Percentiles rank a stretch among this genome's conserved stretches.
Conservation (phyloP, 2,113 vertebrate species). For the Arizona elegans region DNA sequence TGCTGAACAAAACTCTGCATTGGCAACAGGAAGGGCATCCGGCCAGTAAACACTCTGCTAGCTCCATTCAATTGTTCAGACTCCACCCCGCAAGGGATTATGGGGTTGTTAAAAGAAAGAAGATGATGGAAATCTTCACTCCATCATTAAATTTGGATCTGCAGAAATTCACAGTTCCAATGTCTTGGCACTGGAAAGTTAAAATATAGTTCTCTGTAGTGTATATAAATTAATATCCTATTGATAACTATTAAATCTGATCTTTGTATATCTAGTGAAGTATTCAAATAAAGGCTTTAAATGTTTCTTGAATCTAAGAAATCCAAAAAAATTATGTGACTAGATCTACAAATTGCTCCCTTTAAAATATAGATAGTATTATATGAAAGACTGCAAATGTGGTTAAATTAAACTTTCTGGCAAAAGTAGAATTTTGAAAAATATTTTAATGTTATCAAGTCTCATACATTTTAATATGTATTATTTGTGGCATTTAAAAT, state of each 20-base stretch:
- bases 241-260: slow-evolving; percentile 9
- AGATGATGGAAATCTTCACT: not conserved
- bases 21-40: too few relatives aligned
- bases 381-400: not conserved
- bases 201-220: not conserved
- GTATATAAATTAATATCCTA: not conserved
- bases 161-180: not conserved
- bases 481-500: not conserved
- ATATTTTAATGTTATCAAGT: not conserved
- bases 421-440: not conserved
- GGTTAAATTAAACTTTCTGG: not conserved
- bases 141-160: not conserved
- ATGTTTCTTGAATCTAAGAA: slow-evolving; percentile 31
- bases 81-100: too few relatives aligned
- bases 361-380: not conserved
- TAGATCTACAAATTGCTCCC: not conserved
- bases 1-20: too few relatives aligned
- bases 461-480: not conserved
- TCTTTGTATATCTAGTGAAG: slow-evolving; percentile 26
- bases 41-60: too few relatives aligned
- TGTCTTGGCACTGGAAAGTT: not conserved
- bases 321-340: slow-evolving; percentile 8
- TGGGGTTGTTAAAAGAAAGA: too few relatives aligned
- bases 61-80: too few relatives aligned
- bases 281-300: slow-evolving; percentile 31